Evolutionary conservation across 2,797 vertebrate genomes (phyloP).

Genomic region (Hippoglossus hippoglossus): DNA sequence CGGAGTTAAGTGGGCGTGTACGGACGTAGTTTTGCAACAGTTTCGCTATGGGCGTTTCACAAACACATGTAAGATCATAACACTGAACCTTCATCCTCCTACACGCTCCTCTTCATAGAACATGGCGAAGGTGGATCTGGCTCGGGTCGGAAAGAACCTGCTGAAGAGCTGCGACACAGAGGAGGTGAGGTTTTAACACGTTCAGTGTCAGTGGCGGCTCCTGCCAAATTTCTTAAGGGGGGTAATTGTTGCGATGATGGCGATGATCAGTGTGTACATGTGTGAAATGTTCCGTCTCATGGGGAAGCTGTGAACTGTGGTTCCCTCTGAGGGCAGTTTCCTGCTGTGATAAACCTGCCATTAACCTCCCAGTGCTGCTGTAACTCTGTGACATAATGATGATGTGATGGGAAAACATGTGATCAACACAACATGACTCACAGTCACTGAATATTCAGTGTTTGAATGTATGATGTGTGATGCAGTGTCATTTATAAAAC

Average conservation of each 20-base stretch:
- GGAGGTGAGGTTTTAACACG: slow-evolving; percentile 74
- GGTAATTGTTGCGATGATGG: too few species aligned
- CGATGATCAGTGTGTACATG: too few species aligned
- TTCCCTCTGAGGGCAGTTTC: neutral
- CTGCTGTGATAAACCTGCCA: slow-evolving; percentile 21
- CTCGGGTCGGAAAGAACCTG: slow-evolving; percentile 77
- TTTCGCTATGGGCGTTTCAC: neutral
- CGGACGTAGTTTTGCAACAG: slow-evolving; percentile 68
- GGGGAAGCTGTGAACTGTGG: neutral
- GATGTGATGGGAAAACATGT: slow-evolving; percentile 10
- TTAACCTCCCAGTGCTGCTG: slow-evolving; percentile 33
- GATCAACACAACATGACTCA: neutral
- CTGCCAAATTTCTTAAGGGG: too few species aligned
- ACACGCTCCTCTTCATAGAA: neutral
- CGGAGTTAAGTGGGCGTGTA: slow-evolving; percentile 53
- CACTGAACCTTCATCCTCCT: neutral
- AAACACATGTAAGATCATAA: neutral
- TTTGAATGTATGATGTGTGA: neutral
- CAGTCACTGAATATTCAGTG: neutral
- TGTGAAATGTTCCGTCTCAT: too few species aligned
- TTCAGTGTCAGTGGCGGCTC: too few species aligned
- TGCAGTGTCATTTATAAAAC: too few species aligned
- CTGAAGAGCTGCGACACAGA: slow-evolving; percentile 81
- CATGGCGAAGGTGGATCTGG: slow-evolving; percentile 83
- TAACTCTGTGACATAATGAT: slow-evolving; percentile 33